Evolutionary conservation across 2,797 vertebrate species (phyloP).

Genomic region (Champsocephalus esox): DNA sequence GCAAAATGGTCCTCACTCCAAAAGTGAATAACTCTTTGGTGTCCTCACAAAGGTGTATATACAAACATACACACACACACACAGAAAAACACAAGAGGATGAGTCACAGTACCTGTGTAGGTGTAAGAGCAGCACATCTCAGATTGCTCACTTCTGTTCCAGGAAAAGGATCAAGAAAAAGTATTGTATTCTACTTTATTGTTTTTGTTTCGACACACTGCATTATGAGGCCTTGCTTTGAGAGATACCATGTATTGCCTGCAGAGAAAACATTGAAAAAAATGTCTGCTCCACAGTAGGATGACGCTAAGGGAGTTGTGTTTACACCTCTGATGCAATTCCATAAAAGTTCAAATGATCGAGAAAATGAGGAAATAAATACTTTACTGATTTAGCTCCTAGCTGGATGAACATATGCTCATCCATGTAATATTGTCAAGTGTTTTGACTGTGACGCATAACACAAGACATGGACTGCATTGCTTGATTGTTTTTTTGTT

Average conservation of each 20-base stretch:
- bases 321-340: conserved; percentile 31
- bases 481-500: conserved; percentile 16
- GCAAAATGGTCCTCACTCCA: too few relatives aligned
- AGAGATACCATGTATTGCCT: conserved; percentile 12
- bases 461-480: conserved; percentile 15
- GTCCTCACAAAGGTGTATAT: too few relatives aligned
- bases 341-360: conserved; percentile 28
- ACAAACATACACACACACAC: conserved; percentile 2
- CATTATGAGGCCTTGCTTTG: conserved; percentile 7
- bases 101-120: conserved; percentile 43
- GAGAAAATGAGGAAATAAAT: conserved; percentile 51
- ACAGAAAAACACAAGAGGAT: conserved; percentile 5
- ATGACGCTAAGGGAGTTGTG: conserved; percentile 17
- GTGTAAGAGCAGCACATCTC: conserved; percentile 27
- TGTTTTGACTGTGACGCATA: conserved; percentile 13
- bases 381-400: conserved; percentile 23
- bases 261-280: conserved; percentile 25
- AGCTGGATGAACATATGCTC: conserved; percentile 5
- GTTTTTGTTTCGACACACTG: not conserved
- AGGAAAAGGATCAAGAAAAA: conserved; percentile 27
- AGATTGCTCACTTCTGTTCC: conserved; percentile 25
- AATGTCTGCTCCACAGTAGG: conserved; percentile 11
- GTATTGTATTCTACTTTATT: conserved; percentile 9
- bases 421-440: conserved; percentile 15
- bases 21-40: too few relatives aligned